Evolutionary conservation across 2,797 vertebrate genomes (phyloP), one percentile per base, ranked within the genome.

Genomic region (Hypotaenidia okinawae): DNA sequence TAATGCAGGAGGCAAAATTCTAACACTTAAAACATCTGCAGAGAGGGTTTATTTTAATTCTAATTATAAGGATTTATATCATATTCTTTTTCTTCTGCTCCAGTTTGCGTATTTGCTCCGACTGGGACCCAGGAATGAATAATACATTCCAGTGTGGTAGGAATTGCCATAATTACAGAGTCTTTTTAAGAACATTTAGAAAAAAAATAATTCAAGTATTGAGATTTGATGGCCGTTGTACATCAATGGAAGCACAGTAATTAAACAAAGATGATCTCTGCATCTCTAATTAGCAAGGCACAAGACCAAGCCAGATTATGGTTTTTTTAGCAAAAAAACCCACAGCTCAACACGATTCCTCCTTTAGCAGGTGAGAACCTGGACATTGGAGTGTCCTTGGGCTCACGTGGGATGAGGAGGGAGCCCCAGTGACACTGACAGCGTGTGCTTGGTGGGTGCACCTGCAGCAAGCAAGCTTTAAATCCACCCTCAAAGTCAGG

Each of bases 1-100:
- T 91, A 95, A 91, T 23, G 62, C 77, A 83, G 90, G 70, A 96
- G 28, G 52, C 47, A 5, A 94, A 95, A 78, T 17, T 85, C 61
- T 78, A 81, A 78, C 70, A 41, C 62, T 93, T 88, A n/a, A 47
- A 92, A 92, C 95, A 97, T 91, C 94, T 94, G 93, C 91, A 92
- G 57, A 85, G 68, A 77, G 67, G 25, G 39, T 24, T 19, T 51
- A 84, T 89, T 74, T 45, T 17, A 43, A 93, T 77, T 88, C 88
- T 85, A 95, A 95, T 97, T 92, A 92, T 89, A 88, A 83, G 75
- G 87, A 96, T 95, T 97, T 94, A 92, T 92, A 84, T 91, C 41
- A 74, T 70, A 47, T 52, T 57, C 81, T 75, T 30, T 15, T 84
- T 91, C 77, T 91, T 92, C 81, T 94, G 68, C 73, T 78, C 79